Base-by-base conservation (phyloP, 1,140 invertebrate species). In the Drosophila tsacasi region DNA sequence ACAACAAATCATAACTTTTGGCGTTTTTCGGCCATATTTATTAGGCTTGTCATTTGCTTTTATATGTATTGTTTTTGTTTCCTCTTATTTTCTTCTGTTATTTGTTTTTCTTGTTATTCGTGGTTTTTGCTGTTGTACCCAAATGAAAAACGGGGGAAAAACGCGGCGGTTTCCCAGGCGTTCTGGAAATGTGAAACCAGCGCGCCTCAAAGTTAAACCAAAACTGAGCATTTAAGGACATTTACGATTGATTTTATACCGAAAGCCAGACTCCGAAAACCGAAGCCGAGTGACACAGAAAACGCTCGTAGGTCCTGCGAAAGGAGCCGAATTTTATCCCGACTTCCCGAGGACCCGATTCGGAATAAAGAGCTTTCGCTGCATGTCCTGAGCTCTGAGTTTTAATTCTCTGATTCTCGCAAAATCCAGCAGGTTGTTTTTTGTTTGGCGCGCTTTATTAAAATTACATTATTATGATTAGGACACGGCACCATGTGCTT, bases 201-300 rank as follows among this genome's bases (percentile, higher is more conserved):
- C 85, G 68, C 60, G 81, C 55, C 74, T 78, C 68, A 74, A 83
- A 75, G 89, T 75, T 75, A 83, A 91, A 90, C 71, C 83, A 92
- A 85, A 83, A 92, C 87, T 91, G 74, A 92, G 83, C 90, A 85
- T 83, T 92, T 85, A 91, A 91, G 87, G 84, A 83, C 83, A 83
- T 85, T 93, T 85, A 84, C 84, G 79, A 92, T 91, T 92, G 87
- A 92, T 92, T 91, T 92, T 93, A 92, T 93, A 89, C 79, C 79
- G 85, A 89, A 89, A 59, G 60, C 54, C 63, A 52, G 64, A 74
- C 32, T 61, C 74, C 65, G 71, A 79, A 72, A 79, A 40, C 73
- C 50, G 59, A 72, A 55, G 35, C 57, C 67, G 77, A 78, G 47
- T 82, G 84, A 81, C 84, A 87, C 81, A 81, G 84, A 89, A 89